Conservation (phyloP, 2,797 vertebrate species). For the Enoplosus armatus region DNA sequence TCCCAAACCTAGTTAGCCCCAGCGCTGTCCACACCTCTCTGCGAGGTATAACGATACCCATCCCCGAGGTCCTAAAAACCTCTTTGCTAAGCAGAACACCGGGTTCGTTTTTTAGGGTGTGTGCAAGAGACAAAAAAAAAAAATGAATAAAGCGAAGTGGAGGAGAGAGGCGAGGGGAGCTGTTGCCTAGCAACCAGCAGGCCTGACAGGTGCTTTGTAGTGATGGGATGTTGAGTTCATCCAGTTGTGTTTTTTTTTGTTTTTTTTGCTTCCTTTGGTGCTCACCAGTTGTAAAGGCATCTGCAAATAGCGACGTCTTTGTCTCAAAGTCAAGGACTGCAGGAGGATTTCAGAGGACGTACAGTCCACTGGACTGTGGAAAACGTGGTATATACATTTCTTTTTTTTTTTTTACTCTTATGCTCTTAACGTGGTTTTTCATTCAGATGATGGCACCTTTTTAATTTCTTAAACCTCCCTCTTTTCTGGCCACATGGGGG, state of each 20-base stretch:
- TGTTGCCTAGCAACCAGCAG: slow-evolving; percentile 81
- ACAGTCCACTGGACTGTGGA: no score
- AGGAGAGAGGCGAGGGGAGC: slow-evolving; percentile 50
- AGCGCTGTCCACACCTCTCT: slow-evolving; percentile 43
- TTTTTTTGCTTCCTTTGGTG: slow-evolving; percentile 20
- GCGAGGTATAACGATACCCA: slow-evolving; percentile 30
- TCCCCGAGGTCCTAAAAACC: slow-evolving; percentile 60
- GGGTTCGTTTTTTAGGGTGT: slow-evolving; percentile 42
- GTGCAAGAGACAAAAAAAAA: background rate
- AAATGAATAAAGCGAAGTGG: slow-evolving; percentile 34
- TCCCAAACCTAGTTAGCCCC: slow-evolving; percentile 57
- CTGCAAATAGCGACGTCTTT: slow-evolving; percentile 11
- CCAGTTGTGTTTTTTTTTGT: slow-evolving; percentile 36
- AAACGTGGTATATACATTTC: background rate
- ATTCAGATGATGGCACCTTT: background rate
- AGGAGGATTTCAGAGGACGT: background rate
- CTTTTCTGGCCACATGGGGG: background rate
- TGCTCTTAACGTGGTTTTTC: background rate
- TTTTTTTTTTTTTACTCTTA: background rate
- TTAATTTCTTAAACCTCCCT: no score
- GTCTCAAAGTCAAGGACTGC: slow-evolving; percentile 1
- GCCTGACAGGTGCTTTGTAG: slow-evolving; percentile 74
- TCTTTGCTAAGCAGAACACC: slow-evolving; percentile 63
- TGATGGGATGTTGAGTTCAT: slow-evolving; percentile 66
- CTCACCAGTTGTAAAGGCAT: slow-evolving; percentile 21